A percentile compares a stretch with the other conserved stretches of the same genome.
Evolutionary conservation across 2,113 vertebrate genomes (phyloP).

Genomic region (Xiphias gladius): DNA sequence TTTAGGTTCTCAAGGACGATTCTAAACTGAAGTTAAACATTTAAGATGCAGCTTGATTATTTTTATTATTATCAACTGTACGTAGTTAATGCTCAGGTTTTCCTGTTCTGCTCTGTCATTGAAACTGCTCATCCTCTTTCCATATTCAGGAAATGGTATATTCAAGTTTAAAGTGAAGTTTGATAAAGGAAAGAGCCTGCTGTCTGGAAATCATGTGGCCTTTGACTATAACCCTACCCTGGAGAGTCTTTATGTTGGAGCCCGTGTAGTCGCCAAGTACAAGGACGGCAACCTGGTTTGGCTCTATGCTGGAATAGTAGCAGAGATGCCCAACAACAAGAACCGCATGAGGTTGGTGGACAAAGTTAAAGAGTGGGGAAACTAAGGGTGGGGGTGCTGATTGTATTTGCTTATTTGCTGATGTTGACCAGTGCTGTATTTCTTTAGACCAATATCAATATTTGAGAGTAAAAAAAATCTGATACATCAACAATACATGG

Average conservation of each 20-base stretch:
- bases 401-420: not conserved
- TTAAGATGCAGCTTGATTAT: not conserved
- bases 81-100: not conserved
- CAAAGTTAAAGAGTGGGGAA: not conserved
- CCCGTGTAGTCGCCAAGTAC: slow-evolving; percentile 96
- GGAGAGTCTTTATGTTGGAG: slow-evolving; percentile 92
- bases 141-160: slow-evolving; percentile 82
- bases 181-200: slow-evolving; percentile 97
- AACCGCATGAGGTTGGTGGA: slow-evolving; percentile 92
- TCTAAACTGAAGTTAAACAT: slow-evolving; percentile 16
- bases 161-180: slow-evolving; percentile 98
- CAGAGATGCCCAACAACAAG: slow-evolving; percentile 96
- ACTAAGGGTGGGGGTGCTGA: not conserved
- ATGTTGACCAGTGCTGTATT: not conserved
- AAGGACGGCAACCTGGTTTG: slow-evolving; percentile 96
- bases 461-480: not conserved
- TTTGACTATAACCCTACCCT: slow-evolving; percentile 93
- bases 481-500: not conserved
- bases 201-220: slow-evolving; percentile 97
- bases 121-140: not conserved
- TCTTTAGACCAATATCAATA: not conserved
- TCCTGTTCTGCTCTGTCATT: not conserved
- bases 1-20: not conserved
- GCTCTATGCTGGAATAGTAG: slow-evolving; percentile 98
- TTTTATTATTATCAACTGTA: not conserved